These are phyloP conservation scores for Calcarius ornatus DNA, from an alignment of 2,113 vertebrate genomes.

Conservation along the genomic window DNA sequence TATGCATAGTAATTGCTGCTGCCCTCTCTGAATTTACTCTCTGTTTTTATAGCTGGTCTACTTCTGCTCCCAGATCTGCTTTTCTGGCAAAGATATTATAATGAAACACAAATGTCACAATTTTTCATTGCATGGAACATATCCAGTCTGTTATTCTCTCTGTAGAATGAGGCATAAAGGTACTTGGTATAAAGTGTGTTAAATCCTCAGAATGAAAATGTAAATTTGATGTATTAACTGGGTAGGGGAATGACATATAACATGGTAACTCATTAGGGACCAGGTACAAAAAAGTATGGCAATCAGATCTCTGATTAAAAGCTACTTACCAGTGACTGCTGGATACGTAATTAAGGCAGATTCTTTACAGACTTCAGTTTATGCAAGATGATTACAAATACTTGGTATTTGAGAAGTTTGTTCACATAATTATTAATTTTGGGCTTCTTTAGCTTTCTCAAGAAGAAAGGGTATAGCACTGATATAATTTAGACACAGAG, in stretches of 20 bases:
- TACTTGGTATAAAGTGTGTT: neutral
- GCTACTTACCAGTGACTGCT: neutral
- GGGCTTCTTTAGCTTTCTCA: neutral
- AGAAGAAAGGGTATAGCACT: neutral
- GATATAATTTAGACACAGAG: neutral
- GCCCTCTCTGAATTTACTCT: neutral
- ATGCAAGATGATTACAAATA: neutral
- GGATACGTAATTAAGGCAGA: neutral
- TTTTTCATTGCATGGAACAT: neutral
- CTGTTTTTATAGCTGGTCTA: neutral
- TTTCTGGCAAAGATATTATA: neutral
- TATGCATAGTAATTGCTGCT: constrained; percentile 42
- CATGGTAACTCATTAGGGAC: neutral
- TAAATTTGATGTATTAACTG: neutral
- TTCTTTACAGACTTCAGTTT: neutral
- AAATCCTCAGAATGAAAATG: neutral
- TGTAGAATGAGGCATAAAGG: neutral
- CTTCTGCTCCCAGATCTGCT: neutral
- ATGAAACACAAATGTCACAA: neutral
- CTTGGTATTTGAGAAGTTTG: neutral
- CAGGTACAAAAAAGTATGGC: neutral
- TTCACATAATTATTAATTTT: neutral
- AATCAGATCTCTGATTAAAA: neutral
- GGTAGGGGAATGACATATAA: neutral
- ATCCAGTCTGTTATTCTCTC: neutral